Evolutionary conservation across 2,888 invertebrate species (phyloP), one percentile per base, ranked within the genome.

Genomic region (Melipona bicolor): DNA sequence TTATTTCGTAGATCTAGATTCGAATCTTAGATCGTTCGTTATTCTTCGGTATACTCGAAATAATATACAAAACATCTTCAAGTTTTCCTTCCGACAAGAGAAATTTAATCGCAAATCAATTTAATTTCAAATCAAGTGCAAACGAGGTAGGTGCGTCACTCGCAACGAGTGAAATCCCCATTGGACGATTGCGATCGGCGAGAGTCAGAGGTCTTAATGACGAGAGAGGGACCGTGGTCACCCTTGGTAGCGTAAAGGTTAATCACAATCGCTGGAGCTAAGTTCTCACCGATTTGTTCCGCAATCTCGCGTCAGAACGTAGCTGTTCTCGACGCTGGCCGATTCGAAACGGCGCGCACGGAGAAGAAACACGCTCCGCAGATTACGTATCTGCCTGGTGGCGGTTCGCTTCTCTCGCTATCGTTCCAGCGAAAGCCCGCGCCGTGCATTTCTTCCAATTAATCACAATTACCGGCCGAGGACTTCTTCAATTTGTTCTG

Each of bases 401-500:
- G 50, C 68, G 50, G 69, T 81, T 69, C 9, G 73, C 50, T 43
- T 67, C 75, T 36, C 54, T 49, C 21, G 21, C 76, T 36, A 71
- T 82, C 74, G 75, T 81, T 74, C 50, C 15, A 52, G n/a, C 50
- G 43, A 61, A 64, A 79, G 79, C 67, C 71, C 9, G 5, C 21
- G 27, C 6, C 64, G 52, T 24, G 70, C 32, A 32, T 76, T 82
- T 76, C 83, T 82, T 75, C 52, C 76, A 76, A 76, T 83, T 83
- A 83, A 83, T 84, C 84, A 79, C 84, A 83, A 84, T 84, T 83
- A 78, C 70, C 54, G 56, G 17, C 32, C 49, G 36, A 62, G 59
- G 70, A 77, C 83, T 73, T 61, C 73, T 74, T 62, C 83, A 75
- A 83, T 78, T 83, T 84, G 74, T 71, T 73, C 69, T 9, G 70